Evolutionary conservation across 2,113 vertebrate species (phyloP).

Genomic region (Ancistrus triradiatus): DNA sequence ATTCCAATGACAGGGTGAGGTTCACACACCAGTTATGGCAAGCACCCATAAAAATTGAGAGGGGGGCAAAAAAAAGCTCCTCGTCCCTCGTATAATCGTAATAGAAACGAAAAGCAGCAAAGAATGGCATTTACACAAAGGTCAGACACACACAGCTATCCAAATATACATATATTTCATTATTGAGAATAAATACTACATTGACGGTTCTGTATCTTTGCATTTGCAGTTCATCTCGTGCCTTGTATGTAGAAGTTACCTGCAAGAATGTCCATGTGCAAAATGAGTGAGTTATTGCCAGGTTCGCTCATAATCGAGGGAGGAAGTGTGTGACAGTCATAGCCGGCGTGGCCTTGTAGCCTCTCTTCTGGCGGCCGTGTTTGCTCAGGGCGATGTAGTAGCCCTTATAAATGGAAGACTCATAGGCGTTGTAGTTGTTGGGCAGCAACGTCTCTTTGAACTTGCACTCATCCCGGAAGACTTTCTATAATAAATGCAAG

Average conservation of each 20-base stretch:
- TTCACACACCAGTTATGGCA: constrained; percentile 60
- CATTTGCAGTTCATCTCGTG: constrained; percentile 54
- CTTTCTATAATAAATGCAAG: constrained; percentile 65
- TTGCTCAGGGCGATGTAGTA: constrained; percentile 91
- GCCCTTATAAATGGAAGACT: constrained; percentile 77
- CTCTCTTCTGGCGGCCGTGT: constrained; percentile 83
- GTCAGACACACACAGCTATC: constrained; percentile 74
- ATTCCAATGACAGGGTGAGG: constrained; percentile 54
- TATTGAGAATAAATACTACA: constrained; percentile 73
- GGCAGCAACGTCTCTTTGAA: constrained; percentile 88
- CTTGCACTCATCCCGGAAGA: constrained; percentile 92
- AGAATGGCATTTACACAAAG: constrained; percentile 62
- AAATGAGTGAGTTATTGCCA: constrained; percentile 70
- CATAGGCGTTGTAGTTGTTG: constrained; percentile 95
- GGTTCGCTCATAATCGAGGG: constrained; percentile 80
- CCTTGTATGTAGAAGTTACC: constrained; percentile 65
- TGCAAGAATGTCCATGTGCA: constrained; percentile 81
- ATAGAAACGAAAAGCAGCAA: constrained; percentile 74
- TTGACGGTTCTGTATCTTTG: constrained; percentile 60
- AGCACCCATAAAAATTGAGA: constrained; percentile 60
- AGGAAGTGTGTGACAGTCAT: constrained; percentile 97
- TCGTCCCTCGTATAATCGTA: constrained; percentile 51
- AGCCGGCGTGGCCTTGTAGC: constrained; percentile 83
- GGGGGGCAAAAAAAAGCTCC: constrained; percentile 42
- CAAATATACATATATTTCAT: constrained; percentile 77